Percentiles rank a stretch among this genome's conserved stretches.
Conservation (phyloP, 2,113 vertebrate genomes). For the Cryptomyrus ogoouensis region DNA sequence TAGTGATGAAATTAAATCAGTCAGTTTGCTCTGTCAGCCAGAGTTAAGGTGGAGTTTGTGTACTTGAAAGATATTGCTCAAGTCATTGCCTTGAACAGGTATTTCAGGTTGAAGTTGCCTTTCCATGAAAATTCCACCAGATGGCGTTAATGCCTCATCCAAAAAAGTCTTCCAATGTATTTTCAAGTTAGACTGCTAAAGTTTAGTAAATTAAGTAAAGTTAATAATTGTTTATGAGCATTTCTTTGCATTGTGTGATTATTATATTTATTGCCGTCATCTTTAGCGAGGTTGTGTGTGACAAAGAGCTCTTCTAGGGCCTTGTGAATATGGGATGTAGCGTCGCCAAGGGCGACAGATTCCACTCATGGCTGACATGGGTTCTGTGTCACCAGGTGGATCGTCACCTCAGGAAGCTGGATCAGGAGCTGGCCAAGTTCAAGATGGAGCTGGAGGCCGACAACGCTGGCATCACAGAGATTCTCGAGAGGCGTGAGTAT, state of each 20-base stretch:
- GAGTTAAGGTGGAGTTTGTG: background rate
- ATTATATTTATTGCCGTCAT: background rate
- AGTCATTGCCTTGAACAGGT: background rate
- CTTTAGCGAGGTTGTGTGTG: background rate
- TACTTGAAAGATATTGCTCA: background rate
- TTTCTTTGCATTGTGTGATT: background rate
- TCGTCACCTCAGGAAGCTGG: constrained; percentile 91
- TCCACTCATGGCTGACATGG: background rate
- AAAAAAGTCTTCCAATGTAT: background rate
- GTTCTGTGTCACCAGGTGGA: constrained; percentile 72
- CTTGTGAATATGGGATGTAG: background rate
- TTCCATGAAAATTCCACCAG: constrained; percentile 31
- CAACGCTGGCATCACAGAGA: constrained; percentile 97
- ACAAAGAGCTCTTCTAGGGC: background rate
- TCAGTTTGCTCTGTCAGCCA: background rate
- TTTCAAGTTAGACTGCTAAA: background rate
- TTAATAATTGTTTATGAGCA: background rate
- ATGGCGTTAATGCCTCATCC: constrained; percentile 31
- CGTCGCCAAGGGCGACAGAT: background rate
- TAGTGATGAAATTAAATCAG: background rate
- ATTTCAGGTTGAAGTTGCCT: background rate
- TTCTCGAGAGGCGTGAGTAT: constrained; percentile 89
- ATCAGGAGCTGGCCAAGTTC: constrained; percentile 97
- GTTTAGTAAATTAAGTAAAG: no score
- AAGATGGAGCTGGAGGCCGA: constrained; percentile 99